These are phyloP conservation scores for Hyaena hyaena DNA, from an alignment of 2,113 vertebrate genomes.

Conservation along the genomic window DNA sequence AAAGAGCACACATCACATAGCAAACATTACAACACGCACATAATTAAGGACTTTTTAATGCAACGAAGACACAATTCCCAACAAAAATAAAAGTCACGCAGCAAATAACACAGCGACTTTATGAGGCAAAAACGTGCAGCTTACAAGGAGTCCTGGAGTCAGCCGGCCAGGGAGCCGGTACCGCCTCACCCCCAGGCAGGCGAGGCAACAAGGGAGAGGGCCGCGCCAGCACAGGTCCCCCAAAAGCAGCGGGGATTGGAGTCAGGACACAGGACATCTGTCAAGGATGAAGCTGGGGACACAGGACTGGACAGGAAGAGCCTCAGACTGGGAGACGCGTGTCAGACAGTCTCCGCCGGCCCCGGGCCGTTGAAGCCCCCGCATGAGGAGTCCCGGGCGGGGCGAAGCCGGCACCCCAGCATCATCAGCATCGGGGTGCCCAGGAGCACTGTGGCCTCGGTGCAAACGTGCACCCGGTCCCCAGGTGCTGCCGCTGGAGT, in stretches of 20 bases:
- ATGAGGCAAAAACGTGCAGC: accelerated
- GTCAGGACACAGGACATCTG: background rate
- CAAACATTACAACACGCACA: accelerated
- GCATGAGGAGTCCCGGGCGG: accelerated
- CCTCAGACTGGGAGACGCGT: background rate
- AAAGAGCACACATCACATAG: accelerated
- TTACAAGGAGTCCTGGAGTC: accelerated
- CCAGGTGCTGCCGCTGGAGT: background rate
- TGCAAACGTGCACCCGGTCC: too few species aligned
- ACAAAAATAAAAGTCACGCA: accelerated
- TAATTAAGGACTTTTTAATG: background rate
- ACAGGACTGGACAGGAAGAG: too few species aligned
- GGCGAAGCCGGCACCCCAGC: background rate
- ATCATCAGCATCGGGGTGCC: accelerated
- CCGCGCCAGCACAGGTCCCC: accelerated
- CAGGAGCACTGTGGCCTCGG: accelerated
- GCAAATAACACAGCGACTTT: too few species aligned
- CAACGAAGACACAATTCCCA: background rate
- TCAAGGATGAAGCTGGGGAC: too few species aligned
- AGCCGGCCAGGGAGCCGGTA: accelerated
- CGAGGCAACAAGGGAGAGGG: accelerated
- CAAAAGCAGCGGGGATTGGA: background rate
- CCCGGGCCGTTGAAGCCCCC: accelerated
- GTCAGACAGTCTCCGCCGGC: background rate
- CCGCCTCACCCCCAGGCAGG: too few species aligned